These are phyloP conservation scores for Eubasilissa regina DNA, from an alignment of 1,140 invertebrate genomes.

Conservation along the genomic window DNA sequence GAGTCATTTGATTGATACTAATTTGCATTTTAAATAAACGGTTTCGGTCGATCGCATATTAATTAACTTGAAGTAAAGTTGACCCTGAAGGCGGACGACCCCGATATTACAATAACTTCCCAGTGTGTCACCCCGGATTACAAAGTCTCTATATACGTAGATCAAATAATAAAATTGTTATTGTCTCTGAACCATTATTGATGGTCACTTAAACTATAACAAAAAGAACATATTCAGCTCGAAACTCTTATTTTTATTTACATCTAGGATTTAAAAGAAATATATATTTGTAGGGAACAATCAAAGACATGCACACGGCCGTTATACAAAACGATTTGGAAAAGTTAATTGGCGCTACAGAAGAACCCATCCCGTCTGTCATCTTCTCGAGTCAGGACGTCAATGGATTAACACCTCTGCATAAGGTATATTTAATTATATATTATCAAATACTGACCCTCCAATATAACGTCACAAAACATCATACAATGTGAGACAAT, in stretches of 20 bases:
- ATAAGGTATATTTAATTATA: constrained; percentile 77
- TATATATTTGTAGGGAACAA: constrained; percentile 77
- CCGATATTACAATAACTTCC: no score
- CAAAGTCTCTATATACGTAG: no score
- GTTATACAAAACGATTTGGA: constrained; percentile 85
- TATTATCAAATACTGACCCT: no score
- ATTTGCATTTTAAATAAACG: neutral
- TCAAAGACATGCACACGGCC: constrained; percentile 85
- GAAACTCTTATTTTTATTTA: no score
- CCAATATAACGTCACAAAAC: no score
- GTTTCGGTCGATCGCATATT: neutral
- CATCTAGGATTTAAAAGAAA: neutral
- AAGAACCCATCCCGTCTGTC: constrained; percentile 80
- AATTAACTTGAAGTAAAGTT: neutral
- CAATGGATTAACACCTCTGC: constrained; percentile 86
- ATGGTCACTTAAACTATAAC: no score
- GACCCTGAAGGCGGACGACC: no score
- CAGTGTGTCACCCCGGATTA: no score
- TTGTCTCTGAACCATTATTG: no score
- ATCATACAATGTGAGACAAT: no score
- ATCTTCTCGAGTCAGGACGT: constrained; percentile 84
- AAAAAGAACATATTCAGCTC: no score
- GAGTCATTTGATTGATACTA: constrained; percentile 52
- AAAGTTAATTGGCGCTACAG: constrained; percentile 76
- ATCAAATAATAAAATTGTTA: no score